Conservation (phyloP, 2,888 invertebrate species). For the Andrena bicolor region DNA sequence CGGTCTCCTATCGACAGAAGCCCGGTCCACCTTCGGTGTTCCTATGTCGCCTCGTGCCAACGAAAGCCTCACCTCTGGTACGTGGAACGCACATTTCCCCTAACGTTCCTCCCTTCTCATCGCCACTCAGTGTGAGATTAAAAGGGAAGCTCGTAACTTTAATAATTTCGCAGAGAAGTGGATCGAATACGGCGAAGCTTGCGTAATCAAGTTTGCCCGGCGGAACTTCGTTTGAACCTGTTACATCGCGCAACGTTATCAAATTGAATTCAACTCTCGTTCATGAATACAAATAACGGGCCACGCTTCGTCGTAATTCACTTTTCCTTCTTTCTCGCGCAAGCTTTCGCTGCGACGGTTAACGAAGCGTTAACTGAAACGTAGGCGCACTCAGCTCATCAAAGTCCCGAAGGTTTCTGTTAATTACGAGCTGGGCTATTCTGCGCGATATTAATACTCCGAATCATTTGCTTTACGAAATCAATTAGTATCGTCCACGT, state of each 20-base stretch:
- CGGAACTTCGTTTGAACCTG: conserved; percentile 25
- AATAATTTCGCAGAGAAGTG: conserved; percentile 14
- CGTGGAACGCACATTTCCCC: background rate
- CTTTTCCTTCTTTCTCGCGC: background rate
- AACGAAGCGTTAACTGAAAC: background rate
- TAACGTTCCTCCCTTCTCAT: background rate
- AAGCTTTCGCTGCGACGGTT: background rate
- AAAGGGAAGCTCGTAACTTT: conserved; percentile 15
- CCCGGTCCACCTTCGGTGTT: background rate
- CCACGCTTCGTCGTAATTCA: background rate
- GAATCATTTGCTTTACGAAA: background rate
- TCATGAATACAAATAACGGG: background rate
- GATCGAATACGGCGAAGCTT: conserved; percentile 11
- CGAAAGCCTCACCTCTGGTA: background rate
- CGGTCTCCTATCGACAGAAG: conserved; percentile 20
- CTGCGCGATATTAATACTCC: background rate
- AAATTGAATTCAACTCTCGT: conserved; percentile 31
- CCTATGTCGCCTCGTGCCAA: background rate
- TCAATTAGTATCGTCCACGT: no score
- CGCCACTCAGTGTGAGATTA: conserved; percentile 12
- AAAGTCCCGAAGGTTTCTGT: background rate
- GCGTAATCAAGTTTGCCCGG: conserved; percentile 10
- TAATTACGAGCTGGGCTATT: background rate
- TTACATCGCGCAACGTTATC: conserved; percentile 24
- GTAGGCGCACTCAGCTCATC: background rate